A percentile compares a stretch with the other conserved stretches of the same genome.
These are phyloP conservation scores for Archaeoteleia sp. DNA, from an alignment of 2,888 invertebrate species.

Conservation along the genomic window DNA sequence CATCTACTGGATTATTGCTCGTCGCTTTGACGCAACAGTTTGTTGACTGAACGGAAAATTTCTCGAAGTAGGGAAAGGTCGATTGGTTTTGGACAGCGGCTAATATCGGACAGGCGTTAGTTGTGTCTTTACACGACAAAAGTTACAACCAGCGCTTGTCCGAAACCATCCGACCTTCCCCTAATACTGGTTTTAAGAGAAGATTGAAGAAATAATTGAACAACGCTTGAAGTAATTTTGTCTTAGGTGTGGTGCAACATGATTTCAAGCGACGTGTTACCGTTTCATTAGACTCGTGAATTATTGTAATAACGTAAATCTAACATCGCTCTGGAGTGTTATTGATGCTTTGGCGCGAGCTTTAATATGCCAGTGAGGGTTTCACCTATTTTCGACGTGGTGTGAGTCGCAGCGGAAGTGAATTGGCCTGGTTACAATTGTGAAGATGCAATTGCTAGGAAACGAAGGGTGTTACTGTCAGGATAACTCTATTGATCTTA, in stretches of 20 bases:
- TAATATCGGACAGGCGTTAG: too few relatives aligned
- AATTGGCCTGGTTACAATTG: slow-evolving; percentile 34
- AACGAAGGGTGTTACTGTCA: slow-evolving; percentile 28
- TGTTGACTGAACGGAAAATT: neutral
- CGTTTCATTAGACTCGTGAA: too few relatives aligned
- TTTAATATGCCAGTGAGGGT: neutral
- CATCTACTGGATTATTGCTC: slow-evolving; percentile 16
- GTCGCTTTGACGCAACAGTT: slow-evolving; percentile 20
- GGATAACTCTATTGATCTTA: slow-evolving; percentile 47
- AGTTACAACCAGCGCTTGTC: too few relatives aligned
- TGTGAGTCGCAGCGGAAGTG: slow-evolving; percentile 9
- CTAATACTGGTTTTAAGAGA: too few relatives aligned
- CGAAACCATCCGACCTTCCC: too few relatives aligned
- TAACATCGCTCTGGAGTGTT: too few relatives aligned
- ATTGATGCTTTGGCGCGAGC: neutral
- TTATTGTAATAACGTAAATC: too few relatives aligned
- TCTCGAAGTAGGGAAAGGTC: too few relatives aligned
- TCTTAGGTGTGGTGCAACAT: too few relatives aligned
- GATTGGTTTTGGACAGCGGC: too few relatives aligned
- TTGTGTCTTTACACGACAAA: too few relatives aligned
- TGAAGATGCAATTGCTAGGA: slow-evolving; percentile 36
- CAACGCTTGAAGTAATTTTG: neutral
- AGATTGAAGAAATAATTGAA: slow-evolving; percentile 12
- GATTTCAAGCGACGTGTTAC: too few relatives aligned
- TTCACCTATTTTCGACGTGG: slow-evolving; percentile 20